Conservation (phyloP, 1,140 invertebrate genomes). For the Pachypsylla venusta region DNA sequence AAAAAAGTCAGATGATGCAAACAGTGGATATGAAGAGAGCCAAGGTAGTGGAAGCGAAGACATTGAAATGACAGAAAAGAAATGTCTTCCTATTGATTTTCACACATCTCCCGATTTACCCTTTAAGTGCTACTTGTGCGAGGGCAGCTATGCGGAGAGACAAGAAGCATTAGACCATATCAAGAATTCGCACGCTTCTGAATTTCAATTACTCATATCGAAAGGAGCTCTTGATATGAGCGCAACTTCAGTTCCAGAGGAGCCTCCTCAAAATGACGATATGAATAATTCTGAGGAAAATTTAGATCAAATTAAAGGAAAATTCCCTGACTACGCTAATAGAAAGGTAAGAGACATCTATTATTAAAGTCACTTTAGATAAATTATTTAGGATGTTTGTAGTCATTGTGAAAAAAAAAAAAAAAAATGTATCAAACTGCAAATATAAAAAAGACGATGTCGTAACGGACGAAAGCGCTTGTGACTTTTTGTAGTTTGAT, state of each 20-base stretch:
- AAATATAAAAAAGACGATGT: too few relatives aligned
- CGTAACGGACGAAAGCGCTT: too few relatives aligned
- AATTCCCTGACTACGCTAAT: conserved; percentile 72
- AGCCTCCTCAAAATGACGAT: conserved; percentile 29
- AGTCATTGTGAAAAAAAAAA: too few relatives aligned
- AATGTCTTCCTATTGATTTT: not conserved
- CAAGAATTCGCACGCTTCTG: conserved; percentile 47
- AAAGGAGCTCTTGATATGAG: conserved; percentile 61
- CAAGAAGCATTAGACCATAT: conserved; percentile 69
- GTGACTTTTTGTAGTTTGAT: not conserved
- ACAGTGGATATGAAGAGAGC: conserved; percentile 29
- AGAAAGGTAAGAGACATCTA: conserved; percentile 58
- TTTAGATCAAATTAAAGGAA: conserved; percentile 41
- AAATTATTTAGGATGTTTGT: too few relatives aligned
- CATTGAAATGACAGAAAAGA: conserved; percentile 20
- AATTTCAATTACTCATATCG: conserved; percentile 56
- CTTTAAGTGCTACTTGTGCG: conserved; percentile 86
- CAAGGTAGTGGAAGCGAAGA: conserved; percentile 30
- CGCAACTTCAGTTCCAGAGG: conserved; percentile 28
- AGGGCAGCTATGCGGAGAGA: conserved; percentile 63
- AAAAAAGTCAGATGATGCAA: conserved; percentile 9
- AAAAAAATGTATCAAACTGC: too few relatives aligned
- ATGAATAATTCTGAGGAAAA: conserved; percentile 34
- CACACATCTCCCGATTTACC: conserved; percentile 44
- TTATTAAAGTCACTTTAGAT: not conserved